Conservation (phyloP, 2,888 invertebrate species). For the Eilema caniola region DNA sequence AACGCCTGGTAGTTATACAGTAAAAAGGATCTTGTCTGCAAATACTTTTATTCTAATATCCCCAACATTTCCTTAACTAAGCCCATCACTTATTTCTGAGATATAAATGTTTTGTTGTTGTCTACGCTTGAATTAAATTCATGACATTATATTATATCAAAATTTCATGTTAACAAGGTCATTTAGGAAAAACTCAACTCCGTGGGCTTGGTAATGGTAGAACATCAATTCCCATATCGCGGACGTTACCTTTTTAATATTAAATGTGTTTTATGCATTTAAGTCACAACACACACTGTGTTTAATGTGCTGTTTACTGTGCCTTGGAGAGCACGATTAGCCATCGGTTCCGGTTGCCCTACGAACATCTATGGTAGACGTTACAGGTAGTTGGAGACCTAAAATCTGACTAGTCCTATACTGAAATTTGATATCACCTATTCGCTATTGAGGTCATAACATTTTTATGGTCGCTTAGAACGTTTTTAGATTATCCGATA, state of each 20-base stretch:
- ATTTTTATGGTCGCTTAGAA: no score
- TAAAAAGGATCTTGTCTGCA: not conserved
- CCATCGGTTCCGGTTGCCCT: no score
- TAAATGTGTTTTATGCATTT: not conserved
- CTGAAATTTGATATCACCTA: no score
- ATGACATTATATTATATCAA: not conserved
- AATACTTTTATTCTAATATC: not conserved
- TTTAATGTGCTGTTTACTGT: no score
- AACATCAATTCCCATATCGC: not conserved
- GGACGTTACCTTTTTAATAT: not conserved
- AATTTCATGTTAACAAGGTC: not conserved
- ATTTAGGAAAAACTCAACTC: not conserved
- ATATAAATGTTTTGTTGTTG: not conserved
- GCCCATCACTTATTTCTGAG: not conserved
- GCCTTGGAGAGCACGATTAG: no score
- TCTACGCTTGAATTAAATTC: not conserved
- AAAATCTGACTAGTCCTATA: no score
- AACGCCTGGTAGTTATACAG: not conserved
- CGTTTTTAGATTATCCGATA: no score
- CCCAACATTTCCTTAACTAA: not conserved
- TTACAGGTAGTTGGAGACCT: no score
- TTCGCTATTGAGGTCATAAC: no score
- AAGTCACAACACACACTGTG: not conserved
- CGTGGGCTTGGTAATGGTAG: not conserved
- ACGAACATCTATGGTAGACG: no score